Evolutionary conservation across 2,797 vertebrate species (phyloP), one percentile per base, ranked within the genome.

Genomic region (Myiothlypis chrysogaster): DNA sequence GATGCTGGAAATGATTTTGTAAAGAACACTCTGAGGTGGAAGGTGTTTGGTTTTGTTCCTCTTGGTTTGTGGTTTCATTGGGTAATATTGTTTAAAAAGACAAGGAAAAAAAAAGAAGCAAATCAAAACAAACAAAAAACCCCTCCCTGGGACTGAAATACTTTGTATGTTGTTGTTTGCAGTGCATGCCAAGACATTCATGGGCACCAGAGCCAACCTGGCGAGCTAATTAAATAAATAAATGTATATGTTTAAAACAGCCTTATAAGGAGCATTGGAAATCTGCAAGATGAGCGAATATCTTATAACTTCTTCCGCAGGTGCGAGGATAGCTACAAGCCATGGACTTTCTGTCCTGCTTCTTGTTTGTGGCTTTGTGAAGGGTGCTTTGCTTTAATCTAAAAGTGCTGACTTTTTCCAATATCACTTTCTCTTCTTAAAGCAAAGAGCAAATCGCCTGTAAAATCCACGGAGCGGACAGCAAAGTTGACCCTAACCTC

Each of bases 291-390:
- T 98, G 97, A 98, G 98, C 98, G 98, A 98, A 98, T 98, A 97
- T 98, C 97, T 96, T 98, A 94, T 98, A 97, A 98, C 97, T 98
- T 99, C 96, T 98, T 98, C 97, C 97, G 95, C 98, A 99, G 99
- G 99, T 98, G 98, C 98, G 97, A 99, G 98, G 98, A 99, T 98
- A 99, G 98, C 98, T 97, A 98, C 98, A 98, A 98, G 98, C 98
- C 98, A 97, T 97, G 98, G 98, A 98, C 98, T 98, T 98, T 98
- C 98, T 97, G 97, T 98, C 98, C 98, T 99, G 96, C 98, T 99
- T 95, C 98, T 99, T 98, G 98, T 97, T 88, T 98, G 98, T 95
- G 98, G 98, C 98, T 98, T 99, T 98, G 97, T 99, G 98, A 98
- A 98, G 98, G 98, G 98, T 98, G 98, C 98, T 98, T 98, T 99